Conservation (phyloP, 2,113 vertebrate genomes). For the Butorides virescens region DNA sequence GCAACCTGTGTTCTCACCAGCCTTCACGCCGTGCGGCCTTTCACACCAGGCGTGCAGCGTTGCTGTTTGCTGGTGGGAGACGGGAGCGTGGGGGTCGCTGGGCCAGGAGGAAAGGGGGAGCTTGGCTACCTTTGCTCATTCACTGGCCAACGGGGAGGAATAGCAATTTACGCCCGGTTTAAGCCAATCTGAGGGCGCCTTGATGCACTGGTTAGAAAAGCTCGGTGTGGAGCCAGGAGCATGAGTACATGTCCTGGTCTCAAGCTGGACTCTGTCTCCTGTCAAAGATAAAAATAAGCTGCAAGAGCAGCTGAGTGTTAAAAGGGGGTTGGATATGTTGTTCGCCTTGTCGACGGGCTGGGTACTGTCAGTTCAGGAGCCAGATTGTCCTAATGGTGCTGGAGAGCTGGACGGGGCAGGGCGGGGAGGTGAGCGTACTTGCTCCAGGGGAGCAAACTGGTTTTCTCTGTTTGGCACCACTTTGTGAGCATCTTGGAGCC, state of each 20-base stretch:
- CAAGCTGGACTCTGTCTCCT: neutral
- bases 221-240: neutral
- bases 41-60: neutral
- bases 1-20: neutral
- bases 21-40: neutral
- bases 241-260: neutral
- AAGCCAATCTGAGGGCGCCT: slow-evolving; percentile 23
- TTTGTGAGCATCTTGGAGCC: neutral
- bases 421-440: neutral
- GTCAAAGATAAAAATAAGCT: slow-evolving; percentile 12
- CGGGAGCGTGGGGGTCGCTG: neutral
- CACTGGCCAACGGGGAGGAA: neutral
- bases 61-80: neutral
- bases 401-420: neutral
- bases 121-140: neutral
- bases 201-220: slow-evolving; percentile 38
- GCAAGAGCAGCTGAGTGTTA: neutral
- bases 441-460: neutral
- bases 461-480: neutral
- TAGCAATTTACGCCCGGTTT: neutral
- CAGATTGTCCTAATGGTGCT: neutral
- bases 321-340: neutral
- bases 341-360: fast-evolving
- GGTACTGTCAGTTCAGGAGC: neutral
- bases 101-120: neutral